Base-by-base conservation (phyloP, 2,797 vertebrate species). In the Lepilemur septentrionalis region DNA sequence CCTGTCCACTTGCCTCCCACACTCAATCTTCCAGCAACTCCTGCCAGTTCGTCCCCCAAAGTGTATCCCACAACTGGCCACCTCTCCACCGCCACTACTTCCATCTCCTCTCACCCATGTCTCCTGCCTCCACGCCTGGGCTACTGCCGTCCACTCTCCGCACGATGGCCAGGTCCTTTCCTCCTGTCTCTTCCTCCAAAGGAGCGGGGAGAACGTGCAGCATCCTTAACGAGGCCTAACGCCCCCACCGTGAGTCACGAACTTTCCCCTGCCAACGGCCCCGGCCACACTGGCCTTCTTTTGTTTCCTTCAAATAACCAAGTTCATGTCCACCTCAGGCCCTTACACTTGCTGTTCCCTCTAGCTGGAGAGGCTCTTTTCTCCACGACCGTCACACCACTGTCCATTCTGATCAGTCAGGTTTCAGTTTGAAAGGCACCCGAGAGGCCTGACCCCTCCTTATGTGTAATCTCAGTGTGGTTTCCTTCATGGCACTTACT, bases 171-270 rank as follows among this genome's bases (percentile, higher is more conserved):
- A 38, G 30, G 7, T 17, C 30, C 52, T 14, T 10, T 55, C 41
- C 55, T 48, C 65, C n/a, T 4, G 13, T 4, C 23, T 17, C 30
- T 18, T 38, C n/a, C 69, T 65, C 55, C 76, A 25, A 20, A 23
- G 2, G 38, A 50, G 25, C 0, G 1, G 32, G 61, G 23, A 22
- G 41, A 38, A 18, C 38, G 25, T 0, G 6, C n/a, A 3, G 43
- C 12, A 35, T 9, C 28, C 63, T 25, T 2, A 35, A 28, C 7
- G 4, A 46, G 50, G 5, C 30, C 72, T 17, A 4, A 12, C 23
- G 14, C 38, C 78, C 28, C 30, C 14, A 5, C 65, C 5, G 0
- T 0, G 52, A 55, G 2, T 43, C 72, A 55, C 14, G 4, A 6
- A 23, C 14, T 14, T 8, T 43, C 30, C 65, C 65, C 25, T 28